Evolutionary conservation across 2,113 vertebrate species (phyloP).

Genomic region (Chionis minor): DNA sequence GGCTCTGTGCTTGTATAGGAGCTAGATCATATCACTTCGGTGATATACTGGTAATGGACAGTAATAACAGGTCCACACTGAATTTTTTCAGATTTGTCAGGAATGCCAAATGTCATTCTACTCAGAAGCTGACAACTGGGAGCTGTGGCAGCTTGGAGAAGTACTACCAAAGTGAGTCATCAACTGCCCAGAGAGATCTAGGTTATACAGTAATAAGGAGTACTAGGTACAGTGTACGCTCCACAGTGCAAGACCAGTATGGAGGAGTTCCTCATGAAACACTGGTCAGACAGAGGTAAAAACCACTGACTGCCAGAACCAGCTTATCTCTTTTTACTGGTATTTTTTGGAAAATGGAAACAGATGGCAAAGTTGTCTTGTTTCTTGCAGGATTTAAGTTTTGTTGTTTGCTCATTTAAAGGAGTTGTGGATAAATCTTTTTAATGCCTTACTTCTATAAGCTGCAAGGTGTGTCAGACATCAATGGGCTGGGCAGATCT

Average conservation of each 20-base stretch:
- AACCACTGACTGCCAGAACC: not conserved
- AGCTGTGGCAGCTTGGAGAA: not conserved
- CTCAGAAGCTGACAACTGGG: not conserved
- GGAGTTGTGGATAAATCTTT: not conserved
- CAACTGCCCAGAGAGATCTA: not conserved
- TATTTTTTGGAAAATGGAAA: not conserved
- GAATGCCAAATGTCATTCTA: not conserved
- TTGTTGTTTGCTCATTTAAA: not conserved
- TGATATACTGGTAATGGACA: not conserved
- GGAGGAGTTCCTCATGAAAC: not conserved
- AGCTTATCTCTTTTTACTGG: not conserved
- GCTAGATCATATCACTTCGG: not conserved
- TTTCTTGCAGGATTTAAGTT: not conserved
- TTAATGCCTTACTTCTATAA: not conserved
- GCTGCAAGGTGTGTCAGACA: not conserved
- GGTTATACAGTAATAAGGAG: not conserved
- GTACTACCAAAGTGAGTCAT: not conserved
- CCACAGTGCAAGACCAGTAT: not conserved
- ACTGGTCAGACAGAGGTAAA: not conserved
- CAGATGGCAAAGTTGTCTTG: not conserved
- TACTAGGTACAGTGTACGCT: rapidly evolving
- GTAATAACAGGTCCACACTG: not conserved
- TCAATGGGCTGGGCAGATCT: not conserved
- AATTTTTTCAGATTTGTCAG: not conserved
- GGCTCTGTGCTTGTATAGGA: not conserved